Conservation (phyloP, 2,797 vertebrate species). For the Melanotaenia boesemani region DNA sequence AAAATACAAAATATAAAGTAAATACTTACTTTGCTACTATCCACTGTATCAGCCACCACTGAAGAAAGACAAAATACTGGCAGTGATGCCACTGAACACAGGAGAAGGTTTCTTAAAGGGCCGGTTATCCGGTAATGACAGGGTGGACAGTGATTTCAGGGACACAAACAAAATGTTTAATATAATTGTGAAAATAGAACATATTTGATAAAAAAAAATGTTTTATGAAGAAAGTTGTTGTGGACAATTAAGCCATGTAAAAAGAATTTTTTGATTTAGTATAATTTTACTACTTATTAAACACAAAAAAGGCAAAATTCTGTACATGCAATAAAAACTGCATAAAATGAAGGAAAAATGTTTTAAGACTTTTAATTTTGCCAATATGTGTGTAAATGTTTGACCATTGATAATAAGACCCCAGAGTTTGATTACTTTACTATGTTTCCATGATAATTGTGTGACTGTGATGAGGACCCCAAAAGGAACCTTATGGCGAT, state of each 20-base stretch:
- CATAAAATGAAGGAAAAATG: too few species aligned
- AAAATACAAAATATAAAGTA: not conserved
- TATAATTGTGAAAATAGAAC: too few species aligned
- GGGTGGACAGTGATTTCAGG: too few species aligned
- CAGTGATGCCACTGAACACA: not conserved
- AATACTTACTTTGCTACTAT: too few species aligned
- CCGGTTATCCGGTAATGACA: not conserved
- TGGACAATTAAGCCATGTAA: not conserved
- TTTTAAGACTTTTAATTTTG: too few species aligned
- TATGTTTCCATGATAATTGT: not conserved
- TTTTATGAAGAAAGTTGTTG: not conserved
- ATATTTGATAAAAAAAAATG: not conserved
- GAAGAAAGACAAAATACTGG: not conserved
- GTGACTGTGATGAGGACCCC: not conserved
- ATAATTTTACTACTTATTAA: not conserved
- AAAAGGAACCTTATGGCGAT: not conserved
- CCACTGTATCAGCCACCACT: not conserved
- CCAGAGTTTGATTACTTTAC: not conserved
- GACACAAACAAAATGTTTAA: too few species aligned
- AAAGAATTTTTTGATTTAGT: not conserved
- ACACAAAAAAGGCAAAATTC: too few species aligned
- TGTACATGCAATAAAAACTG: too few species aligned
- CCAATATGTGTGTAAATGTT: too few species aligned
- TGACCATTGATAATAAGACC: too few species aligned
- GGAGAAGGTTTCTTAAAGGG: not conserved